Evolutionary conservation across 2,888 invertebrate genomes (phyloP).

Genomic region (Pantelozetes paolii): DNA sequence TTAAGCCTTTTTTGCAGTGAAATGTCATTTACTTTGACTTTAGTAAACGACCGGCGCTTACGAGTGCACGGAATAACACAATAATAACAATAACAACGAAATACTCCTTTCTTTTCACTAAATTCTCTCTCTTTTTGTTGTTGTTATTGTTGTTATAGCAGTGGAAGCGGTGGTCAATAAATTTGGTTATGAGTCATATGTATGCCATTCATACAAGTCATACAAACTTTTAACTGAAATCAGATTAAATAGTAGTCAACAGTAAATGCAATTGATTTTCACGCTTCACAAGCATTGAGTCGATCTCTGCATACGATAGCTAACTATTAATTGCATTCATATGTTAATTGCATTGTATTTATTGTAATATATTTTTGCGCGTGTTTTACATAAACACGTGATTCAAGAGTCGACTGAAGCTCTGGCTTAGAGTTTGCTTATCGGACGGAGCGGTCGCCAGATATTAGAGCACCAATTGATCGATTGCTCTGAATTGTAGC

Average conservation of each 20-base stretch:
- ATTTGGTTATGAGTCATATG: conserved; percentile 27
- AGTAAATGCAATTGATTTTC: background rate
- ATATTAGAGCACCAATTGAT: conserved; percentile 20
- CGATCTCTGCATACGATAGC: conserved; percentile 1
- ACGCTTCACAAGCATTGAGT: background rate
- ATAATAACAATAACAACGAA: conserved; percentile 2
- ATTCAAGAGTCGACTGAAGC: background rate
- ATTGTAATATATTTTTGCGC: conserved; percentile 22
- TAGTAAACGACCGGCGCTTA: background rate
- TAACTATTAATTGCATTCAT: conserved; percentile 27
- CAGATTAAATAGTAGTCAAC: background rate
- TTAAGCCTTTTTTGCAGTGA: background rate
- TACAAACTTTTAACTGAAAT: background rate
- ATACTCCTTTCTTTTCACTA: background rate
- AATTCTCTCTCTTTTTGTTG: background rate
- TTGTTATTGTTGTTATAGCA: background rate
- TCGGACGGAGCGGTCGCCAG: background rate
- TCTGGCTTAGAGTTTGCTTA: background rate
- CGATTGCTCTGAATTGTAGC: background rate
- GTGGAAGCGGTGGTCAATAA: conserved; percentile 1
- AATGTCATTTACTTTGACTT: background rate
- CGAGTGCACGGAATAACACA: background rate
- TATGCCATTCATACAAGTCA: conserved; percentile 7
- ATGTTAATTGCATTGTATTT: conserved; percentile 28
- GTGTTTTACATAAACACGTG: conserved; percentile 33